Evolutionary conservation across 2,888 invertebrate species (phyloP).

Genomic region (Melinaea marsaeus): DNA sequence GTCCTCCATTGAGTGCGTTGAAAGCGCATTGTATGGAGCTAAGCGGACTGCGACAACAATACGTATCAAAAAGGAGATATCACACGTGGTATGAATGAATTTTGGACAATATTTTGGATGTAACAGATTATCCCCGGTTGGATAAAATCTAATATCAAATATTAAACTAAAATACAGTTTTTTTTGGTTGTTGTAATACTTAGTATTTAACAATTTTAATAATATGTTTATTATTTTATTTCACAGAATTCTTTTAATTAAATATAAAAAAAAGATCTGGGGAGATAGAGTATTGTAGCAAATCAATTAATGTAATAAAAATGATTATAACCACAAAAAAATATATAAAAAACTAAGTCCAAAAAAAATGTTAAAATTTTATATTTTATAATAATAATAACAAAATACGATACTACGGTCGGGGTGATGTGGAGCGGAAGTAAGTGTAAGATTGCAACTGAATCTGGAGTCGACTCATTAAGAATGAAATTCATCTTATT

Average conservation of each 20-base stretch:
- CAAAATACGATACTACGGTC: slow-evolving; percentile 11
- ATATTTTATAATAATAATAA: too few relatives aligned
- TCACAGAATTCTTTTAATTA: too few relatives aligned
- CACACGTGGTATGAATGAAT: slow-evolving; percentile 68
- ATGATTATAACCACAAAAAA: too few relatives aligned
- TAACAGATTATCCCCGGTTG: slow-evolving; percentile 55
- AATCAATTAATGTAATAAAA: too few relatives aligned
- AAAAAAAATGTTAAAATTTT: too few relatives aligned
- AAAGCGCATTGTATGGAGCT: slow-evolving; percentile 56
- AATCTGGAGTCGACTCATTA: slow-evolving; percentile 57
- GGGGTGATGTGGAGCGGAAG: slow-evolving; percentile 46
- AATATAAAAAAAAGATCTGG: too few relatives aligned
- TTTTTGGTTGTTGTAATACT: background rate
- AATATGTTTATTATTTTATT: too few relatives aligned
- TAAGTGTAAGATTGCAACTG: slow-evolving; percentile 69
- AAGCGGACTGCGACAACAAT: slow-evolving; percentile 55
- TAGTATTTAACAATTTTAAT: too few relatives aligned
- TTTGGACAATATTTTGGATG: slow-evolving; percentile 59
- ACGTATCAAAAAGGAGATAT: slow-evolving; percentile 52
- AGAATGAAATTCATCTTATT: too few relatives aligned
- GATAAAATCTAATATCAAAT: slow-evolving; percentile 35
- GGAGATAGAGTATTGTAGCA: too few relatives aligned
- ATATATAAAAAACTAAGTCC: too few relatives aligned
- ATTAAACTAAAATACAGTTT: slow-evolving; percentile 6
- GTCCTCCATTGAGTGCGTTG: slow-evolving; percentile 55